Percentiles rank a stretch among this genome's conserved stretches.
Conservation (phyloP, 2,888 invertebrate genomes). For the Epirrhoe alternata region DNA sequence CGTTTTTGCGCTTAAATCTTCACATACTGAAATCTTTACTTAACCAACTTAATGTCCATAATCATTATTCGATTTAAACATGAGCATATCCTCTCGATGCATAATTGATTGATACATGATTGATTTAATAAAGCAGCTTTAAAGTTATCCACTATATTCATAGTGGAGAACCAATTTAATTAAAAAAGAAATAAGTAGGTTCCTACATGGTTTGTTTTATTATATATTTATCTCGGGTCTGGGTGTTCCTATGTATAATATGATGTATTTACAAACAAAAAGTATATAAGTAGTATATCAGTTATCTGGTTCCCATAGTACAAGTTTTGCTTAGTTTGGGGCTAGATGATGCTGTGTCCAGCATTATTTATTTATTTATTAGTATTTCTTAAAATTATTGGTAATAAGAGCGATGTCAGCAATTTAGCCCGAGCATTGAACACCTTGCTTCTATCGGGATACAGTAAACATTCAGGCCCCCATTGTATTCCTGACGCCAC, state of each 20-base stretch:
- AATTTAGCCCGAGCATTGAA: conserved; percentile 35
- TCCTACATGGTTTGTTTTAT: too few relatives aligned
- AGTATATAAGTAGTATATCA: too few relatives aligned
- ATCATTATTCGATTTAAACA: conserved; percentile 11
- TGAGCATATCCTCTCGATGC: not conserved
- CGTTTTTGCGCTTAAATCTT: conserved; percentile 33
- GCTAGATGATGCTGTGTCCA: too few relatives aligned
- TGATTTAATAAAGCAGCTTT: conserved; percentile 6
- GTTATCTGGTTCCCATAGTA: too few relatives aligned
- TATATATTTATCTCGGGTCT: too few relatives aligned
- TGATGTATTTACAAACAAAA: too few relatives aligned
- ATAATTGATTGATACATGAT: conserved; percentile 15
- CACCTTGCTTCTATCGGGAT: conserved; percentile 51
- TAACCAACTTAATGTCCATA: conserved; percentile 8
- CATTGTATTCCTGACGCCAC: conserved; percentile 77
- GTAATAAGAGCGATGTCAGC: conserved; percentile 17
- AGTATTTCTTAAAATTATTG: not conserved
- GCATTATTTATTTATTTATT: not conserved
- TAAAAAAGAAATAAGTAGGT: too few relatives aligned
- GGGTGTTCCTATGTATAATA: too few relatives aligned
- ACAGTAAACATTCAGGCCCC: conserved; percentile 64
- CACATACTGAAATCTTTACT: conserved; percentile 21
- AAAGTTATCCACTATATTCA: not conserved
- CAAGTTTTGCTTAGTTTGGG: too few relatives aligned
- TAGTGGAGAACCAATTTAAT: too few relatives aligned